These are phyloP conservation scores for Tyrophagus putrescentiae DNA, from an alignment of 1,140 invertebrate genomes.

Conservation along the genomic window DNA sequence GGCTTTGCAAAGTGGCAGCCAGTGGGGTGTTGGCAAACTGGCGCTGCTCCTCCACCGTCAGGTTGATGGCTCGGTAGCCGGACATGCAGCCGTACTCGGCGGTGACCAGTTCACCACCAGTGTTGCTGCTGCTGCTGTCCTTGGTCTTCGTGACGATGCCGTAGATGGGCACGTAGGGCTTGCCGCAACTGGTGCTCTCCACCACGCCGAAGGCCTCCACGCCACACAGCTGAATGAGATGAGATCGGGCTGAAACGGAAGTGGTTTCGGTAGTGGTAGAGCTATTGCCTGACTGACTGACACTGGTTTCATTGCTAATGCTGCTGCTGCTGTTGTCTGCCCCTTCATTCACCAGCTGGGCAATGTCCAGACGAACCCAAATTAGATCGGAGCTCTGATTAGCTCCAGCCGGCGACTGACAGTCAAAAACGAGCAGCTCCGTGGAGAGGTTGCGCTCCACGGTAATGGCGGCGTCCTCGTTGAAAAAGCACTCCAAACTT, in stretches of 20 bases:
- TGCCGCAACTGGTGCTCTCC: not conserved
- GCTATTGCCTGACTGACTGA: not conserved
- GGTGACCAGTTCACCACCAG: no score
- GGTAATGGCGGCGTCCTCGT: not conserved
- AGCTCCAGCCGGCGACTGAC: not conserved
- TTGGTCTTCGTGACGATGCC: not conserved
- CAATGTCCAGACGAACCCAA: not conserved
- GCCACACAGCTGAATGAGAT: not conserved
- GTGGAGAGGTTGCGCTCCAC: not conserved
- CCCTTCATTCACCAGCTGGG: not conserved
- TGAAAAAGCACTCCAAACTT: not conserved
- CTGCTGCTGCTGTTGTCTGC: no score
- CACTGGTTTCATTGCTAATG: not conserved
- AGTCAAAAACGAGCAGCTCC: conserved; percentile 3
- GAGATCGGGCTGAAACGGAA: not conserved
- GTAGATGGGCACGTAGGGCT: conserved; percentile 1
- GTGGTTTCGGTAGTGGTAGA: not conserved
- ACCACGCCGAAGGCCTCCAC: not conserved
- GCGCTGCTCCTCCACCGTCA: no score
- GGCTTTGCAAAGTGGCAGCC: no score
- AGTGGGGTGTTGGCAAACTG: no score
- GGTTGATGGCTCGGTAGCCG: not conserved
- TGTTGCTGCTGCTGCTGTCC: not conserved
- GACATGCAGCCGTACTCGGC: not conserved
- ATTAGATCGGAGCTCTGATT: not conserved